phyloP scores from a whole-genome alignment of 2,797 vertebrate species.

The Nasua narica region DNA sequence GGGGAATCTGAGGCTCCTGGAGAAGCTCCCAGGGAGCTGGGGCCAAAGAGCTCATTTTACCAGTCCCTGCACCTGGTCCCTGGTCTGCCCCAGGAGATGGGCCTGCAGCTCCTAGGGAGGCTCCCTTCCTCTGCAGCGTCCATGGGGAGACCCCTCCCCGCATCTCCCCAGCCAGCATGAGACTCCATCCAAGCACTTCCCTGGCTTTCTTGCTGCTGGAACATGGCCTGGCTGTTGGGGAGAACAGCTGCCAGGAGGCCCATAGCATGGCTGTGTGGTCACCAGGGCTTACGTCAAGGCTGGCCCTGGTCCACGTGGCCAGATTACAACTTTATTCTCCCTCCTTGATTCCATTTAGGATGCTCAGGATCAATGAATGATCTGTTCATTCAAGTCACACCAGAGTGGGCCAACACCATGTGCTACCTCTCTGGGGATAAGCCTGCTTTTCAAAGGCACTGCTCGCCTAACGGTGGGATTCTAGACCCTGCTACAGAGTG shows the following conservation, averaged over 20 bases:
- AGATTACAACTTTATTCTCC: not conserved
- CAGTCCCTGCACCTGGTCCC: not conserved
- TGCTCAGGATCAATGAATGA: not conserved
- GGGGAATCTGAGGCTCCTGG: not conserved
- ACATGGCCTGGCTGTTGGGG: not conserved
- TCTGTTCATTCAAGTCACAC: not conserved
- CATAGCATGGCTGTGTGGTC: not conserved
- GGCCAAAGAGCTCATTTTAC: not conserved
- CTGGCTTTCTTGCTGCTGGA: not conserved
- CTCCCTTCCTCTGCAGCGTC: no score
- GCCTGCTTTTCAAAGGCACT: not conserved
- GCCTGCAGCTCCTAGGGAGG: not conserved
- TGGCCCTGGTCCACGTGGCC: not conserved
- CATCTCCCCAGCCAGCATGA: not conserved
- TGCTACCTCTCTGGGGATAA: not conserved
- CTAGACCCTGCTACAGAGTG: not conserved
- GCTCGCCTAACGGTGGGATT: not conserved
- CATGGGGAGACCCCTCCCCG: accelerated
- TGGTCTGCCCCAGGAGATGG: not conserved
- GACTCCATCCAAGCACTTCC: not conserved
- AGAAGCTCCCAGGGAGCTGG: not conserved
- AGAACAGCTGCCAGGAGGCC: not conserved
- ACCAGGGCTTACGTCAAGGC: not conserved
- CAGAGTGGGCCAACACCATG: no score
- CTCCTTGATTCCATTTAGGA: not conserved